Conservation (phyloP, 1,140 invertebrate species). For the Paramacrobiotus metropolitanus region DNA sequence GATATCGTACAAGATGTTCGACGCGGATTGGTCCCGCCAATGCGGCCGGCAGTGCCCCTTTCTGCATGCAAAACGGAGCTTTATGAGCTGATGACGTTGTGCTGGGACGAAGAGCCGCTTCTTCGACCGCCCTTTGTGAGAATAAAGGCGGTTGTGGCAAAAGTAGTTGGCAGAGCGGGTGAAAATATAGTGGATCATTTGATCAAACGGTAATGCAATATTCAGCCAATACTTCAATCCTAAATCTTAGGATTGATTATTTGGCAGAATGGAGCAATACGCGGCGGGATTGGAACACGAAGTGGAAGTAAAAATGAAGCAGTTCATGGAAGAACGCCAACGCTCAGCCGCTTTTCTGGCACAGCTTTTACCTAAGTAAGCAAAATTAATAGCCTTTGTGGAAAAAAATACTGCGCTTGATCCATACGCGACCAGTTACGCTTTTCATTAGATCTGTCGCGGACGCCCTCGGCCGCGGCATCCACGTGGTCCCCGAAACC, state of each 20-base stretch:
- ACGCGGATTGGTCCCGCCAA: background rate
- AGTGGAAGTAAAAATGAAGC: background rate
- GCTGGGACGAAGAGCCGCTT: slow-evolving; percentile 60
- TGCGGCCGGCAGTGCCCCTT: background rate
- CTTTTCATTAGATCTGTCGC: background rate
- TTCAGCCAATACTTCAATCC: no score
- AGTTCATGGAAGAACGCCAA: background rate
- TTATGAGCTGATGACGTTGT: slow-evolving; percentile 43
- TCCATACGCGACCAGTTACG: background rate
- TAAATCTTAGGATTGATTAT: no score
- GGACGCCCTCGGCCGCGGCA: background rate
- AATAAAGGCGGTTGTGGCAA: slow-evolving; percentile 32
- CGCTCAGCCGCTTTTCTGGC: background rate
- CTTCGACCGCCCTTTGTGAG: slow-evolving; percentile 56
- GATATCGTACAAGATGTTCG: no score
- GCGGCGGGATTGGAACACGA: background rate
- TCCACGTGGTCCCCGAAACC: slow-evolving; percentile 59
- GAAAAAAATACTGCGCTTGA: background rate
- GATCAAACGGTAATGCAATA: slow-evolving; percentile 87
- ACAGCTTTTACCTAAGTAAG: background rate
- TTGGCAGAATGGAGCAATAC: no score
- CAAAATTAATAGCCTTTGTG: background rate
- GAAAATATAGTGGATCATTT: slow-evolving; percentile 77
- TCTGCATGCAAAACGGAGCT: background rate
- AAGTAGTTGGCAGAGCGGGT: background rate